phyloP scores from a whole-genome alignment of 2,888 invertebrate species.

The Abscondita cerata region DNA sequence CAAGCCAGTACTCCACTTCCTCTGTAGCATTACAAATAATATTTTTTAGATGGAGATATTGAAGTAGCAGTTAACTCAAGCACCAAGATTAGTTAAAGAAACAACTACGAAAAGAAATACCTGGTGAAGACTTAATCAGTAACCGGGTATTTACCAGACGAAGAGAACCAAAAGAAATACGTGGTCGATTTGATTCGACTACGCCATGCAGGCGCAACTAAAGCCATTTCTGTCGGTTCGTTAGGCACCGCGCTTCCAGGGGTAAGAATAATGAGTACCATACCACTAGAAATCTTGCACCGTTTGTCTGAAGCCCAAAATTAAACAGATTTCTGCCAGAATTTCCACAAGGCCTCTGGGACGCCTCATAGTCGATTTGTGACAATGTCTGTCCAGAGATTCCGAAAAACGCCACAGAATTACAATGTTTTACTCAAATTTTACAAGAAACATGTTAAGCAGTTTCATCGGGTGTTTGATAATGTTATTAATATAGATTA shows the following conservation, averaged over 20 bases:
- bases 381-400: too few species aligned
- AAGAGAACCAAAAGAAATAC: slow-evolving; percentile 50
- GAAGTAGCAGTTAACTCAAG: slow-evolving; percentile 1
- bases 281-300: too few species aligned
- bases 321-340: too few species aligned
- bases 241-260: slow-evolving; percentile 79
- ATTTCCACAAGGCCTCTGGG: too few species aligned
- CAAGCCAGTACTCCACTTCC: slow-evolving; percentile 41
- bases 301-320: too few species aligned
- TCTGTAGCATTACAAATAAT: slow-evolving; percentile 39
- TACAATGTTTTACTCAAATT: too few species aligned
- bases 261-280: too few species aligned
- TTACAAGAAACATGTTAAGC: too few species aligned
- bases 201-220: slow-evolving; percentile 79
- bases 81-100: neutral
- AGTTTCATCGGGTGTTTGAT: too few species aligned
- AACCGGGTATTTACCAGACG: slow-evolving; percentile 52
- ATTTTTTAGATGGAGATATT: slow-evolving; percentile 34
- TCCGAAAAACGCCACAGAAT: too few species aligned
- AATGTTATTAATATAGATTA: too few species aligned
- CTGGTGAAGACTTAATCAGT: slow-evolving; percentile 54
- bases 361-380: too few species aligned
- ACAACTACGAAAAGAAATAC: slow-evolving; percentile 43
- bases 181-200: slow-evolving; percentile 68
- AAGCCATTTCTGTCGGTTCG: slow-evolving; percentile 79